Evolutionary conservation across 2,888 invertebrate species (phyloP).

Genomic region (Exocentrus adspersus): DNA sequence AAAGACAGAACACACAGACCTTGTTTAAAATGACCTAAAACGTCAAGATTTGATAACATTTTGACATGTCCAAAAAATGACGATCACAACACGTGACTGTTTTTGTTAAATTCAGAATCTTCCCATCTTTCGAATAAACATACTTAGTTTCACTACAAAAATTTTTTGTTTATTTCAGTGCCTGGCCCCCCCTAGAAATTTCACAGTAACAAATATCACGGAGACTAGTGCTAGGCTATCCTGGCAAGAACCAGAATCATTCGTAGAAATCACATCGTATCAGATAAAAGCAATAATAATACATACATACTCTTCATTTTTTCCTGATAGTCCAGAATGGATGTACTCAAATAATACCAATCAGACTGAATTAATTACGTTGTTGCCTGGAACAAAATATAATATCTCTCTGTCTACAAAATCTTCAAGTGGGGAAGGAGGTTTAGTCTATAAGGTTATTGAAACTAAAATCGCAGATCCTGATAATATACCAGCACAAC

Average conservation of each 20-base stretch:
- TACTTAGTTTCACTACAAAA: no score
- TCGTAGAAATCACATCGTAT: slow-evolving; percentile 67
- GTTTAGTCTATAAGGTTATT: slow-evolving; percentile 66
- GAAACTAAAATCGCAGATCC: slow-evolving; percentile 79
- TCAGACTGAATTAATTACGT: slow-evolving; percentile 68
- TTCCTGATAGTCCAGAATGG: slow-evolving; percentile 67
- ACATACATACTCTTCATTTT: slow-evolving; percentile 69
- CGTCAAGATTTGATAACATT: no score
- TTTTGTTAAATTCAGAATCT: no score
- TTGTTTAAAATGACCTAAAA: no score
- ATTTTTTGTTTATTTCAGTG: slow-evolving; percentile 56
- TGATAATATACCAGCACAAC: slow-evolving; percentile 76
- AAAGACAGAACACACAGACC: no score
- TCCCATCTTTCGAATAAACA: no score
- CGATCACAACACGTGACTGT: no score
- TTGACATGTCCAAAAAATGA: no score
- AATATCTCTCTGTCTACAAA: slow-evolving; percentile 77
- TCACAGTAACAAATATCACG: slow-evolving; percentile 69
- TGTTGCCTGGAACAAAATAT: slow-evolving; percentile 81
- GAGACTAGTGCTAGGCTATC: slow-evolving; percentile 71
- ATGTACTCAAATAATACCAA: slow-evolving; percentile 70
- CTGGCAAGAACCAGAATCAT: slow-evolving; percentile 70
- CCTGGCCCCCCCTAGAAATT: slow-evolving; percentile 76
- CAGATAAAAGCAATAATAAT: slow-evolving; percentile 67
- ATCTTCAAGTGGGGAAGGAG: slow-evolving; percentile 71